Evolutionary conservation across 2,888 invertebrate genomes (phyloP), one percentile per base, ranked within the genome.

Genomic region (Litoditis marina): DNA sequence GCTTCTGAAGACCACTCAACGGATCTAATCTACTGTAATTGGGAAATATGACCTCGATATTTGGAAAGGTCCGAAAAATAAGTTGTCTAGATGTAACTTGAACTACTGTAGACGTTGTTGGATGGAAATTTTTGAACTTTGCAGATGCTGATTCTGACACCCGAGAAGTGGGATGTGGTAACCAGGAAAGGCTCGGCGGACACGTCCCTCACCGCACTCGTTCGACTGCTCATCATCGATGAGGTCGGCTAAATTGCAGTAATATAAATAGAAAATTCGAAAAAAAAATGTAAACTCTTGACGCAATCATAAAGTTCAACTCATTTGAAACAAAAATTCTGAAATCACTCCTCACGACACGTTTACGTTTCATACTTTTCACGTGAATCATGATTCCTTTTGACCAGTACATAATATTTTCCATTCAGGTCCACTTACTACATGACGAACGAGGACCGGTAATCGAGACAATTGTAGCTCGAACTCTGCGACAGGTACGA

Each of bases 121-220:
- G 34, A 7, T 28, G 13, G 7, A 22, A 54, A n/a, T 4, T 8
- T n/a, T 8, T 5, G 28, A 28, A 50, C 0, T 30, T 28, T 63
- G 44, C 72, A 87, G 85, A 94, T 98, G 90, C 88, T 99, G 51
- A 92, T 99, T 1, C 93, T 95, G 1, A 99, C 98, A 0, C 98
- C 98, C 0, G 98, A 99, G 85, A 99, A 99, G 82, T 98, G 98
- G 96, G 98, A 99, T 84, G 94, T 99, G 6, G 93, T 98, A 1
- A 96, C 96, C 0, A 87, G 98, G 72, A 99, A 99, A 78, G 83
- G 84, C 52, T 84, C 84, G 87, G 90, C 92, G 7, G 94, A 94
- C 83, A 90, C 92, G 5, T 91, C 91, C 55, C 86, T 96, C 36
- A 90, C 92, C 0, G 90, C 91, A 72, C 88, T 94, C 60, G 94